Evolutionary conservation across 2,888 invertebrate species (phyloP), one percentile per base, ranked within the genome.

Genomic region (Pyrrhia umbra): DNA sequence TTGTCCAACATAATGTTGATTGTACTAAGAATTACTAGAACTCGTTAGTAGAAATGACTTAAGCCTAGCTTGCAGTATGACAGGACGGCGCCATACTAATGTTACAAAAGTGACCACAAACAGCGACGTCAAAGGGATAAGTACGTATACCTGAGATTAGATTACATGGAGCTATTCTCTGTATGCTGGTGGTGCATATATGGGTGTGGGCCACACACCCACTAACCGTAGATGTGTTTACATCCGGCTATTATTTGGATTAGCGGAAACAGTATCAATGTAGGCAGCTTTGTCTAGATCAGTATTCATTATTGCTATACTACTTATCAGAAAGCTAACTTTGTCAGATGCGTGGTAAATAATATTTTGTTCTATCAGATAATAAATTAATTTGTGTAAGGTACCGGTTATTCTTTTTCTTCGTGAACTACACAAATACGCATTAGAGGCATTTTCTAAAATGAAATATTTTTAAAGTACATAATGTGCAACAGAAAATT

Each of bases 91-190:
- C 70, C 70, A 30, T 51, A 10, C 66, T 70, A 20, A 43, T 39
- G 25, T 70, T 70, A 70, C 70, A 55, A 64, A 8, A 34, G 21
- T 37, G 39, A 70, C 70, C 70, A 51, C 70, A 70, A 66, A 39
- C 15, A 15, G 34, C 43, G 10, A 70, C 70, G 70, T 70, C 70
- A 70, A 55, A 66, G 66, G 45, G 42, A 45, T 21, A 49, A n/a
- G 50, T 61, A 37, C 16, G 10, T 39, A 61, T 27, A 45, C 23
- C 13, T 15, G 9, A 60, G 66, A 70, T 70, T 43, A 59, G 51
- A 70, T 70, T 70, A 66, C 70, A 55, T 37, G 20, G 42, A 65
- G 37, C 60, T 23, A 20, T 50, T n/a, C 54, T 69, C 42, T 55
- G 40, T 69, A 58, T n/a, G 54, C 65, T 51, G 37, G 49, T 55